These are phyloP conservation scores for Caenorhabditis wallacei DNA, from an alignment of 2,888 invertebrate genomes.

Conservation along the genomic window DNA sequence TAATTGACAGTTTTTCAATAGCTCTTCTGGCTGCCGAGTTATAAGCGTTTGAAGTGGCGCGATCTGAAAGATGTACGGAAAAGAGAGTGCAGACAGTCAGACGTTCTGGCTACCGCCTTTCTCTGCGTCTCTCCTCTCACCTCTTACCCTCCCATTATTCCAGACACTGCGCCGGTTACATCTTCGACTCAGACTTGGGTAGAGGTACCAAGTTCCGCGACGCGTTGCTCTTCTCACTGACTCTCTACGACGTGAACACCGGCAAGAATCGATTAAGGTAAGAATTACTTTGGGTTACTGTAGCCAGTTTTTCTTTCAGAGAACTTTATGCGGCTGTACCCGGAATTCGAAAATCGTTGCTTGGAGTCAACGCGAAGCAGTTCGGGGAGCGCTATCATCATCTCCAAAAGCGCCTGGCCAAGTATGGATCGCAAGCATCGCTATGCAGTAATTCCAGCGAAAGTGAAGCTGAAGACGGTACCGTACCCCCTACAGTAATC, in stretches of 20 bases:
- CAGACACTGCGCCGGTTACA: conserved; percentile 64
- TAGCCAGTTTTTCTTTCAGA: conserved; percentile 63
- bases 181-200: conserved; percentile 82
- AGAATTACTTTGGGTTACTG: background rate
- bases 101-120: too few relatives aligned
- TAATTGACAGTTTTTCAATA: background rate
- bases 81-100: too few relatives aligned
- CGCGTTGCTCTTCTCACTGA: conserved; percentile 80
- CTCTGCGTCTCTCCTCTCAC: background rate
- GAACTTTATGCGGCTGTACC: conserved; percentile 83
- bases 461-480: conserved; percentile 67
- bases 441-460: conserved; percentile 62
- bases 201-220: conserved; percentile 82
- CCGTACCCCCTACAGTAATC: too few relatives aligned
- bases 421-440: conserved; percentile 46
- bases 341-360: conserved; percentile 80
- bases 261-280: conserved; percentile 81
- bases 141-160: too few relatives aligned
- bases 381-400: conserved; percentile 80
- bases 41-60: too few relatives aligned
- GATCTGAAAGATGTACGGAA: too few relatives aligned
- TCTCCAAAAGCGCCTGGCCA: conserved; percentile 62
- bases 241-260: conserved; percentile 82
- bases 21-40: too few relatives aligned
- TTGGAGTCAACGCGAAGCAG: conserved; percentile 82